Base-by-base conservation (phyloP, 2,113 vertebrate genomes). In the Neomonachus schauinslandi region DNA sequence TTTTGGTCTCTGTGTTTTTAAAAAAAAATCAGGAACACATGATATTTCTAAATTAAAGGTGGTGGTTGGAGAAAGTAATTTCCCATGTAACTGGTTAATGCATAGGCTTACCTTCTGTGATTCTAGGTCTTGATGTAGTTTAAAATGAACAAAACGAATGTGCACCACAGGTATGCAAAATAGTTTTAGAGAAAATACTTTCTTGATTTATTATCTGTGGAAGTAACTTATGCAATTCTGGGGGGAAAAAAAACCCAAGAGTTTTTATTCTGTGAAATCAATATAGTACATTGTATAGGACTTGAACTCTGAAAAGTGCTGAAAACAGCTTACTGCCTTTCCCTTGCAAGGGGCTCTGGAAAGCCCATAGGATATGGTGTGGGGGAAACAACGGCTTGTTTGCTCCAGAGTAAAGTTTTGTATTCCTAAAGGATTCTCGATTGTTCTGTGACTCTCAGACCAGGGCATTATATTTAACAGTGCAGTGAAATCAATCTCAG, bases 151-250 rank as follows among this genome's bases (percentile, higher is more conserved):
- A 97, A 98, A 98, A 97, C 42, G 15, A 98, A 97, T 98, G 98
- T 97, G 86, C 46, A 59, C 93, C 13, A 89, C 74, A 97, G 92
- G 98, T 95, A 98, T 98, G 98, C 97, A 98, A 98, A 98, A 97
- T 83, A 97, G 89, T 93, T 98, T 98, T 95, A 97, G 97, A 97
- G 67, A 96, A 98, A 98, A 97, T 71, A 89, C 83, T 89, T 98
- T 53, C 83, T 92, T 98, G 96, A 98, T 98, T 98, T 98, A 98
- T 98, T 97, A 98, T 98, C 97, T 98, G 98, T 98, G 98, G 97
- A 98, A 97, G 97, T 98, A 96, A 98, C 88, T 98, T 98, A 97
- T 91, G 95, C 71, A 97, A 83, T 59, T 98, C 96, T 21, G 72
- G n/a, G 85, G 81, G 95, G 96, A 97, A 97, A 96, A 21, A 85